phyloP scores from a whole-genome alignment of 2,888 invertebrate species.

The Torymus aiolomorphi region DNA sequence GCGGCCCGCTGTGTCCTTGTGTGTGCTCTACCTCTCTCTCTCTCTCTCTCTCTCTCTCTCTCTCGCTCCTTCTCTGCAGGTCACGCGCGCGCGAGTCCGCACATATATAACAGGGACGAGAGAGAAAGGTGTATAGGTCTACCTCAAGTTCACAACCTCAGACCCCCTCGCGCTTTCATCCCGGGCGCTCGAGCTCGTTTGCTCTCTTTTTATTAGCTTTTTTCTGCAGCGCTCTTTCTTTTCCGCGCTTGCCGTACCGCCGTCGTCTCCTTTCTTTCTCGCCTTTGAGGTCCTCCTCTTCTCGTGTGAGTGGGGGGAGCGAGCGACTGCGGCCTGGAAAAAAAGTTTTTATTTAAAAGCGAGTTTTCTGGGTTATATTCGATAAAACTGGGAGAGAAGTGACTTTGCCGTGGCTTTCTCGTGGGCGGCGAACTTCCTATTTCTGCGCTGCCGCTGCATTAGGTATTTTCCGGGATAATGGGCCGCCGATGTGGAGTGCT shows the following conservation, averaged over 20 bases:
- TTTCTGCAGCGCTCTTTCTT: conserved; percentile 19
- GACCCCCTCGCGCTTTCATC: conserved; percentile 20
- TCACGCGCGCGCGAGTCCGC: conserved; percentile 36
- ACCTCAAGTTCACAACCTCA: conserved; percentile 53
- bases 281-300: no score
- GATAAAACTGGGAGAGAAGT: conserved; percentile 1
- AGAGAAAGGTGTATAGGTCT: conserved; percentile 31
- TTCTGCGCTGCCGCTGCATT: no score
- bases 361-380: conserved; percentile 23
- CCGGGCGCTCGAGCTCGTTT: conserved; percentile 26
- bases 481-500: no score
- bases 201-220: conserved; percentile 19
- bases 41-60: neutral
- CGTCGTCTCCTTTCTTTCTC: no score
- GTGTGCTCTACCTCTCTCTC: conserved; percentile 23
- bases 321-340: neutral
- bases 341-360: conserved; percentile 40
- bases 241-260: conserved; percentile 11
- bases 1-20: conserved; percentile 65
- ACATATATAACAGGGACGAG: neutral
- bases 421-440: no score
- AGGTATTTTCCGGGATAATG: no score
- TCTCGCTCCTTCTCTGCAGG: conserved; percentile 19
- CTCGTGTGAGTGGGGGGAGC: no score
- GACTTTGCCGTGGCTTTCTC: no score